phyloP scores from a whole-genome alignment of 2,888 invertebrate genomes.

The Venusia cambrica region DNA sequence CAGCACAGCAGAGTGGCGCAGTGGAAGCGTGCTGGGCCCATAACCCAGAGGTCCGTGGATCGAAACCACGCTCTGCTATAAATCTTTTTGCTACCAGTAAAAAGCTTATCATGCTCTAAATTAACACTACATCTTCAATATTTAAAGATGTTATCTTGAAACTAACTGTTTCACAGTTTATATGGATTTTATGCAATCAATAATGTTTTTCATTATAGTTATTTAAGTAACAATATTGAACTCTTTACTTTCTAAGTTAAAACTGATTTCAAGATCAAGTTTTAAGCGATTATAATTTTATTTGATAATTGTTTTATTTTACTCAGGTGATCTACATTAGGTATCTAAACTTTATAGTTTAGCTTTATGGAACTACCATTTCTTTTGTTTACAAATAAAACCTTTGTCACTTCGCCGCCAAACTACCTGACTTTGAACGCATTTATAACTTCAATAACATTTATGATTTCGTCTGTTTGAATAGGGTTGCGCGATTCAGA shows the following conservation, averaged over 20 bases:
- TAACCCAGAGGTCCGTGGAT: slow-evolving; percentile 94
- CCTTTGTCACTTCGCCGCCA: slow-evolving; percentile 22
- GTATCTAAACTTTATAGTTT: slow-evolving; percentile 15
- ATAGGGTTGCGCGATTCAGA: slow-evolving; percentile 49
- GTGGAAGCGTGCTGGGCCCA: slow-evolving; percentile 91
- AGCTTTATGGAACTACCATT: slow-evolving; percentile 19
- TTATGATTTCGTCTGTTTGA: slow-evolving; percentile 45
- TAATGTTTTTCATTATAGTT: neutral
- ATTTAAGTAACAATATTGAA: neutral
- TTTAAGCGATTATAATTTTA: too few relatives aligned
- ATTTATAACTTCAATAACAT: slow-evolving; percentile 49
- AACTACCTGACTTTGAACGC: slow-evolving; percentile 26
- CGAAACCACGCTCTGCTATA: slow-evolving; percentile 90
- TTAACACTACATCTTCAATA: too few relatives aligned
- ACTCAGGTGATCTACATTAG: too few relatives aligned
- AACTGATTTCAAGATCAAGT: too few relatives aligned
- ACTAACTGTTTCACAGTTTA: too few relatives aligned
- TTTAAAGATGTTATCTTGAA: too few relatives aligned
- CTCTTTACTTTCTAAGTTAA: neutral
- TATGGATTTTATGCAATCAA: neutral
- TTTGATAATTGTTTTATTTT: too few relatives aligned
- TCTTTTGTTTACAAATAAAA: slow-evolving; percentile 20
- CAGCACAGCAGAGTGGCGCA: slow-evolving; percentile 1
- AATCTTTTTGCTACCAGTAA: neutral
- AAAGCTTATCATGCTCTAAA: too few relatives aligned